phyloP scores from a whole-genome alignment of 2,888 invertebrate genomes.

The Argyresthia goedartella region DNA sequence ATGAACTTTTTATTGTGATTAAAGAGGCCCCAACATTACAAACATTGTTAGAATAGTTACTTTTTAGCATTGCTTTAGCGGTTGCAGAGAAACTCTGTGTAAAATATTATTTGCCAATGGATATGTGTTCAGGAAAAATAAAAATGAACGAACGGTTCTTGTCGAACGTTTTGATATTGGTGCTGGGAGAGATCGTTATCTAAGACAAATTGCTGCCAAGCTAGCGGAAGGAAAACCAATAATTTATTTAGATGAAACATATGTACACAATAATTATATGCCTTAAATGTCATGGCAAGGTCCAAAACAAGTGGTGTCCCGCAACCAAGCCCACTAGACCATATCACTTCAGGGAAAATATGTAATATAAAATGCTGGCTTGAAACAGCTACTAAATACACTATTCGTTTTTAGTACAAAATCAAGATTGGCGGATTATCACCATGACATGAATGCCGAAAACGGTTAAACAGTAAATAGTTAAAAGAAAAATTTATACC shows the following conservation, averaged over 20 bases:
- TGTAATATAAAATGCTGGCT: too few relatives aligned
- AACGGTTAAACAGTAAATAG: too few relatives aligned
- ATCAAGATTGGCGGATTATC: too few relatives aligned
- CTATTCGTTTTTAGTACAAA: not conserved
- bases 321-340: not conserved
- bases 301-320: too few relatives aligned
- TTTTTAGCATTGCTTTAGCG: not conserved
- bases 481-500: too few relatives aligned
- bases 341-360: too few relatives aligned
- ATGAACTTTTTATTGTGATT: not conserved
- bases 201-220: not conserved
- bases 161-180: not conserved
- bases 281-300: not conserved
- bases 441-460: too few relatives aligned
- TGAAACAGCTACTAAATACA: not conserved
- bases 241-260: slow-evolving; percentile 1
- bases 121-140: too few relatives aligned
- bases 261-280: not conserved
- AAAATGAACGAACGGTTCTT: not conserved
- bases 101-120: not conserved
- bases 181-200: not conserved
- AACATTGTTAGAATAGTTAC: not conserved
- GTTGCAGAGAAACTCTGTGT: not conserved
- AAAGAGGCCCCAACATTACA: not conserved
- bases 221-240: not conserved